phyloP scores from a whole-genome alignment of 2,888 invertebrate genomes.

The Drosophila nr. perissopoda region DNA sequence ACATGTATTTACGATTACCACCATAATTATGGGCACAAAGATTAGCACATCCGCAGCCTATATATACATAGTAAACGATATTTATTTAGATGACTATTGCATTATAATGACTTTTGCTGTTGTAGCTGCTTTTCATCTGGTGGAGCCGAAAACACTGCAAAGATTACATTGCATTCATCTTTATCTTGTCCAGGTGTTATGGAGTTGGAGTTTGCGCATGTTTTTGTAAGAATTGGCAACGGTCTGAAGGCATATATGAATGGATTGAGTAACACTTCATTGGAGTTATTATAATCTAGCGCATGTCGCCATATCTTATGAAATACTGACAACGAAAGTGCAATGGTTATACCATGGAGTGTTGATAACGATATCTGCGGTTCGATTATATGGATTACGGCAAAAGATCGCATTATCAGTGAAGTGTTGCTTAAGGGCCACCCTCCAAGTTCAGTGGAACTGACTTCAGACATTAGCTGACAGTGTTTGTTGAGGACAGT shows the following conservation, averaged over 20 bases:
- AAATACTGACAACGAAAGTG: conserved; percentile 5
- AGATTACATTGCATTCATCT: neutral
- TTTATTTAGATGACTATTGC: conserved; percentile 16
- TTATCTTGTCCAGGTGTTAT: neutral
- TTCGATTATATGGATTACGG: conserved; percentile 13
- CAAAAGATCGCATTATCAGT: neutral
- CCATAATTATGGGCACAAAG: conserved; percentile 16
- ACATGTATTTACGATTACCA: conserved; percentile 37
- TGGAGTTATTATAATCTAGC: conserved; percentile 41
- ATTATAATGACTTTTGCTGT: conserved; percentile 24
- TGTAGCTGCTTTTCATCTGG: neutral
- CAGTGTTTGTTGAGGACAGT: neutral
- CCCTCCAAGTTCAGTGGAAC: neutral
- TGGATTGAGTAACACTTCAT: conserved; percentile 60
- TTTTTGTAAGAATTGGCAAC: neutral
- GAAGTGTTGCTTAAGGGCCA: conserved; percentile 4
- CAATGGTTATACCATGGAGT: neutral
- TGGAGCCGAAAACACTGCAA: neutral
- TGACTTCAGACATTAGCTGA: neutral
- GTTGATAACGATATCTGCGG: conserved; percentile 8
- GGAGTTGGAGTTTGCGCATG: neutral
- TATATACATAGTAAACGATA: neutral
- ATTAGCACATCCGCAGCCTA: conserved; percentile 7
- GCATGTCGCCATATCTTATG: conserved; percentile 32
- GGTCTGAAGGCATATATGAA: conserved; percentile 24